Conservation (phyloP, 2,113 vertebrate genomes). For the Percopsis transmontana region DNA sequence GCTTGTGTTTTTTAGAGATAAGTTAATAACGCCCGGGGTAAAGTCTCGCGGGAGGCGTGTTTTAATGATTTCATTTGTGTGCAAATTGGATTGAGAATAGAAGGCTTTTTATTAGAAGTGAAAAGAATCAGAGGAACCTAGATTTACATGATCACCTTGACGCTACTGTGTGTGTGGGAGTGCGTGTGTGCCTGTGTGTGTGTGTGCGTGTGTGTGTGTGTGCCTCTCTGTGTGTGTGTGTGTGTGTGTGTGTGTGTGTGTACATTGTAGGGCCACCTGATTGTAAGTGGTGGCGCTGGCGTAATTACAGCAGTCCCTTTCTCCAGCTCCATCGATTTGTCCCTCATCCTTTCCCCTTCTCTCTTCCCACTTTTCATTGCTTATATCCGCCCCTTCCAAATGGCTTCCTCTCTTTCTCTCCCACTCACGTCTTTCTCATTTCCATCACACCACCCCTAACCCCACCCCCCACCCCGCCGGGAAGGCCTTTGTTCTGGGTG, state of each 20-base stretch:
- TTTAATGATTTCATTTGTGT: conserved; percentile 84
- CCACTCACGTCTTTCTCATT: not conserved
- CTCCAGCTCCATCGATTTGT: conserved; percentile 27
- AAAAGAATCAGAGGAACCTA: conserved; percentile 39
- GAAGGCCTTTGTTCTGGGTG: conserved; percentile 34
- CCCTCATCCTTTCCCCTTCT: not conserved
- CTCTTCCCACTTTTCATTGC: conserved; percentile 5
- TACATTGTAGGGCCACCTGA: conserved; percentile 28
- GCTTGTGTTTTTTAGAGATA: conserved; percentile 73
- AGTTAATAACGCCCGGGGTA: conserved; percentile 73
- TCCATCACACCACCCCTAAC: not conserved
- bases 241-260: conserved; percentile 8
- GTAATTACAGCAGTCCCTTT: conserved; percentile 37
- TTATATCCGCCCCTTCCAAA: not conserved
- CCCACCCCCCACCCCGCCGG: not conserved
- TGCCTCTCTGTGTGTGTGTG: conserved; percentile 3
- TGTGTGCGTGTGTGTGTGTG: conserved; percentile 18
- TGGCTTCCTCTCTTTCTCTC: conserved; percentile 12
- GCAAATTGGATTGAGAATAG: conserved; percentile 79
- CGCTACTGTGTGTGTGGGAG: conserved; percentile 28
- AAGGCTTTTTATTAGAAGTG: conserved; percentile 60
- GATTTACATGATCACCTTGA: conserved; percentile 56
- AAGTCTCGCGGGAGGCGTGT: conserved; percentile 64
- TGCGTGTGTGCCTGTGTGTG: conserved; percentile 45
- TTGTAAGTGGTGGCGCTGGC: conserved; percentile 24